These are phyloP conservation scores for Cotesia typhae DNA, from an alignment of 1,140 invertebrate genomes.

Conservation along the genomic window DNA sequence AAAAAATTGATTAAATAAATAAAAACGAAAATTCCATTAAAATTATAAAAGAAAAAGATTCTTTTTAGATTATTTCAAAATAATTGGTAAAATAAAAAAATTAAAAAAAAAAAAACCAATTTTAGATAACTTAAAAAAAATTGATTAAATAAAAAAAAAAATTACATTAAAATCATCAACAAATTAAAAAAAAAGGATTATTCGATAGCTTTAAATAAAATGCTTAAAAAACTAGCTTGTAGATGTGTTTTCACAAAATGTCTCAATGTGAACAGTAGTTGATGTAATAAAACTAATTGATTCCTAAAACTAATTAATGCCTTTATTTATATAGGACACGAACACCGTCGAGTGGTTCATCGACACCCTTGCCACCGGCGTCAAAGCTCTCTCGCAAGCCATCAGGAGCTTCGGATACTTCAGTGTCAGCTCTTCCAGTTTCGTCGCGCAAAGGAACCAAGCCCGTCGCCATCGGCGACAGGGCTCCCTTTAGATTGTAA, in stretches of 20 bases:
- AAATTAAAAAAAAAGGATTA: slow-evolving; percentile 16
- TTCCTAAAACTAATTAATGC: not conserved
- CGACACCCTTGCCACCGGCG: slow-evolving; percentile 73
- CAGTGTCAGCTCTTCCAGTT: slow-evolving; percentile 63
- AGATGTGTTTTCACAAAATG: not conserved
- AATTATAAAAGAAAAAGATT: not conserved
- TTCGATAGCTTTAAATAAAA: too few relatives aligned
- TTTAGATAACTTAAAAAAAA: not conserved
- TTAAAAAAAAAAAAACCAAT: too few relatives aligned
- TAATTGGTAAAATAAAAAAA: too few relatives aligned
- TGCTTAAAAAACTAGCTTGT: not conserved
- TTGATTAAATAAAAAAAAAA: not conserved
- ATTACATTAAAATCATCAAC: not conserved
- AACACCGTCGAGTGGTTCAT: slow-evolving; percentile 74
- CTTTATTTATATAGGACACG: slow-evolving; percentile 66
- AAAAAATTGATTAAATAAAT: too few relatives aligned
- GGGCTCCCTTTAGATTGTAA: slow-evolving; percentile 75
- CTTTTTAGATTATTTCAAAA: too few relatives aligned
- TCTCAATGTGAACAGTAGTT: too few relatives aligned
- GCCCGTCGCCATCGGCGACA: slow-evolving; percentile 69
- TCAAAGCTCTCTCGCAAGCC: slow-evolving; percentile 72
- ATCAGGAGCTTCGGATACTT: slow-evolving; percentile 73
- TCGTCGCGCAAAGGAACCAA: slow-evolving; percentile 61
- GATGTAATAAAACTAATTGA: not conserved
- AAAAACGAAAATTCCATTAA: too few relatives aligned